Evolutionary conservation across 1,140 invertebrate species (phyloP).

Genomic region (Achatina immaculata): DNA sequence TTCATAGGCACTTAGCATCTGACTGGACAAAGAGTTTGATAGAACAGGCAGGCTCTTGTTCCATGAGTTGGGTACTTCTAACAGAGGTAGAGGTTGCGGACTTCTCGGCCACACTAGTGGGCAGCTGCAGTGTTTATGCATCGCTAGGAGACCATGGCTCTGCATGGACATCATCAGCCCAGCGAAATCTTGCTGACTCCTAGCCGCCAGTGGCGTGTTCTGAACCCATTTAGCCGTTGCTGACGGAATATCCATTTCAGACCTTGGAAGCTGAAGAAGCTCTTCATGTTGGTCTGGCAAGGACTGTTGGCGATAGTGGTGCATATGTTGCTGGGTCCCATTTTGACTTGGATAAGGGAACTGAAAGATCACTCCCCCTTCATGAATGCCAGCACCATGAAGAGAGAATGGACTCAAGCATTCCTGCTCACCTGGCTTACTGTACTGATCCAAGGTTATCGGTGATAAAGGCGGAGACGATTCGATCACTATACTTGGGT

Average conservation of each 20-base stretch:
- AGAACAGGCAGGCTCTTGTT: constrained; percentile 49
- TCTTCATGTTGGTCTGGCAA: background rate
- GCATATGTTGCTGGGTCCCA: background rate
- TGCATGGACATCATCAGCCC: constrained; percentile 41
- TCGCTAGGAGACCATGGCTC: background rate
- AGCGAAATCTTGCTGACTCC: constrained; percentile 44
- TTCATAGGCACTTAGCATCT: constrained; percentile 33
- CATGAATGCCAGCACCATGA: background rate
- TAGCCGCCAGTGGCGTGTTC: constrained; percentile 44
- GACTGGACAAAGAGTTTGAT: constrained; percentile 17
- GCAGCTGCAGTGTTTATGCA: constrained; percentile 43
- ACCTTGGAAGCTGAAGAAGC: constrained; percentile 21
- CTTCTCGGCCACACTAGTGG: constrained; percentile 36
- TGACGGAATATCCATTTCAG: constrained; percentile 33
- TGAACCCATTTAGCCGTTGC: constrained; percentile 49
- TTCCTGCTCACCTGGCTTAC: background rate
- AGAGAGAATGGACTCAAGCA: constrained; percentile 20
- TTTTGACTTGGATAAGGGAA: constrained; percentile 4
- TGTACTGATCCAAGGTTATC: constrained; percentile 2
- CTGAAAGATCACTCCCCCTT: constrained; percentile 16
- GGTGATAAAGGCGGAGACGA: constrained; percentile 18
- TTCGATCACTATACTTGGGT: constrained; percentile 36
- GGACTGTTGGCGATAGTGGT: background rate
- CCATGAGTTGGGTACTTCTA: constrained; percentile 33
- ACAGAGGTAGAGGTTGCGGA: constrained; percentile 21